A percentile compares a stretch with the other conserved stretches of the same genome.
phyloP scores from a whole-genome alignment of 2,797 vertebrate species.

The Megaceryle alcyon region DNA sequence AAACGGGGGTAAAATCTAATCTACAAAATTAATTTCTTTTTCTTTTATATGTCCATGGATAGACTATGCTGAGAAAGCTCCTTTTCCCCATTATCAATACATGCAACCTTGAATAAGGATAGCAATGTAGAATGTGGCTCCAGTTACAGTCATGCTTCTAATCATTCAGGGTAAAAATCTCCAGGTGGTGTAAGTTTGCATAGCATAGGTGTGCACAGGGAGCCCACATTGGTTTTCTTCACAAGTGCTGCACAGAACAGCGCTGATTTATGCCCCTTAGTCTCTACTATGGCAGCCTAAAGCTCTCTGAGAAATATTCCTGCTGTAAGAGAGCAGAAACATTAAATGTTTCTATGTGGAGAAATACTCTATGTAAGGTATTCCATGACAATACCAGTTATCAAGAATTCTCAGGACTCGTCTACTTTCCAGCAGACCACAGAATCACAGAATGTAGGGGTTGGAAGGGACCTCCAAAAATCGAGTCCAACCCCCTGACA shows the following conservation, averaged over 20 bases:
- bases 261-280: neutral
- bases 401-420: constrained; percentile 1
- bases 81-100: neutral
- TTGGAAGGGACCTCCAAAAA: too few relatives aligned
- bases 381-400: neutral
- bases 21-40: neutral
- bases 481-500: too few relatives aligned
- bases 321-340: neutral
- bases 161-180: neutral
- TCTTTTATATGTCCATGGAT: neutral
- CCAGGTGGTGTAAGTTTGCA: neutral
- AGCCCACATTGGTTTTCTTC: neutral
- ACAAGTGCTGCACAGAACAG: neutral
- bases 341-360: neutral
- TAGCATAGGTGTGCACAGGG: neutral
- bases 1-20: neutral
- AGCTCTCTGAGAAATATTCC: neutral
- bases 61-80: neutral
- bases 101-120: neutral
- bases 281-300: neutral
- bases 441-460: too few relatives aligned
- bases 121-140: neutral
- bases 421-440: neutral
- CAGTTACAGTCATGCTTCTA: neutral
- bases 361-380: neutral